Evolutionary conservation across 2,113 vertebrate species (phyloP), one percentile per base, ranked within the genome.

Genomic region (Halichoeres trimaculatus): DNA sequence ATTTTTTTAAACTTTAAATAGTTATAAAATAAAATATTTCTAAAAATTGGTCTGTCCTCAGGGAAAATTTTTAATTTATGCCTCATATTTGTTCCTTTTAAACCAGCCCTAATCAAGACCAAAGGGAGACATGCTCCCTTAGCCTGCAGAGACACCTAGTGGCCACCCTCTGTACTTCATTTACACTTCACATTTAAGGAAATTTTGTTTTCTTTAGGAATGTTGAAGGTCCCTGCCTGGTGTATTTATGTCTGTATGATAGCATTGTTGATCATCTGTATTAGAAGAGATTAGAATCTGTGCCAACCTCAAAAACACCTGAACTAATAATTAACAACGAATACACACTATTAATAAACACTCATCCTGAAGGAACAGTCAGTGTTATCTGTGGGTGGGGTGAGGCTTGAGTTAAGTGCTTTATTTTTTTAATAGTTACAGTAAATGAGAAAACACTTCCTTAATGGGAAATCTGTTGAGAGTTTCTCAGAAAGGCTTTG

Each of bases 61-160:
- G n/a, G n/a, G n/a, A n/a, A 40, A 40, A 40, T 30, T 30, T 30
- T 30, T n/a, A n/a, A 30, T 30, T 30, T n/a, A n/a, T 30, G 30
- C 6, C 30, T 30, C 30, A 30, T 30, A 3, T 30, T 30, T 30
- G 30, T 30, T 6, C 6, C 30, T n/a, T 30, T 30, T 30, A 30
- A 30, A 30, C 30, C 30, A 30, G 30, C 30, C 30, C 30, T 30
- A 6, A 30, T 30, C 38, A 40, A 40, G 9, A 40, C 38, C 2
- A 40, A 11, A 11, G 9, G 12, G 38, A 40, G 12, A 40, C 43
- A 9, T 20, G 7, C 9, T n/a, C 12, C 13, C 10, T 8, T 51
- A 48, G 65, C 74, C 65, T 71, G 20, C 10, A 83, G 78, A 63
- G 90, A 85, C 90, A 67, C 59, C 83, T 80, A 73, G 64, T 86